Evolutionary conservation across 2,888 invertebrate genomes (phyloP), one percentile per base, ranked within the genome.

Genomic region (Mimas tiliae): DNA sequence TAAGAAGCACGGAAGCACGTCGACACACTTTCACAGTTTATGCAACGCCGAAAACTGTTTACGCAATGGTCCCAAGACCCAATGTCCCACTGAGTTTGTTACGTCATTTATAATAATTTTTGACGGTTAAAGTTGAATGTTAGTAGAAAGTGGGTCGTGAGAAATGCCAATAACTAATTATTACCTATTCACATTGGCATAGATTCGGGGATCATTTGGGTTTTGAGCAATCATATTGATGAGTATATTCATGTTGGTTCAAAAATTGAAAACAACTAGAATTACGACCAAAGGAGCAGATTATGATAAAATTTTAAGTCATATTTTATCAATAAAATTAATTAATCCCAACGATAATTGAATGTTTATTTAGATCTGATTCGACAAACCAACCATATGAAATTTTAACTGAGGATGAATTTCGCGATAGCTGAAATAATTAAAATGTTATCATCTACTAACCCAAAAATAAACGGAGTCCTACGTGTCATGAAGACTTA

Each of bases 1-100:
- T 88, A 78, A 90, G 73, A 69, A 79, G 74, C 78, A 77, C 91
- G 93, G 93, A 92, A 93, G 89, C 86, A 76, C 72, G 76, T 69
- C 87, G 92, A 81, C 91, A 90, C 86, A 91, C 93, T 93, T 93
- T 93, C 93, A 86, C 87, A 77, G 78, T 74, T 90, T 91, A 87
- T 85, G 83, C 79, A 91, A 91, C 77, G 73, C 86, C 85, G 79
- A 88, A 89, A 84, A 84, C 78, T 70, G 70, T 74, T 93, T 93
- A 82, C 86, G 84, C 83, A 93, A 93, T 76, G 80, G 86, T 75
- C 82, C 83, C 83, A 73, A 90, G 91, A 92, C 93, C 93, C 80
- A 90, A 91, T 92, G 90, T 89, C 89, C 91, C 86, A 93, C 84
- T 90, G 84, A 85, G 72, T 72, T 27, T 58, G 77, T 92, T 91